phyloP scores from a whole-genome alignment of 2,888 invertebrate genomes.

The Stenodera caucasica region DNA sequence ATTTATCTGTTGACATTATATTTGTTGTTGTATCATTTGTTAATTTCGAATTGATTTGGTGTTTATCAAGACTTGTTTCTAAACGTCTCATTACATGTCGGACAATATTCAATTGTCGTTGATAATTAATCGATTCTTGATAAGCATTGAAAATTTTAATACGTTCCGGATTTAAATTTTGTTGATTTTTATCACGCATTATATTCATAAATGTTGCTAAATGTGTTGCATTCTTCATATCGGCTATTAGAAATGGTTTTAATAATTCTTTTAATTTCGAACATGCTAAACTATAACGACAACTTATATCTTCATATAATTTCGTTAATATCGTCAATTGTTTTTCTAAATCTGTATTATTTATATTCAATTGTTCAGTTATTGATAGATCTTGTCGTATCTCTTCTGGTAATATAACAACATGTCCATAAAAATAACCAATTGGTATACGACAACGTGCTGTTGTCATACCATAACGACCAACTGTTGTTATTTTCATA shows the following conservation, averaged over 20 bases:
- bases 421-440: slow-evolving; percentile 92
- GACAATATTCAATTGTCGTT: slow-evolving; percentile 86
- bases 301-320: slow-evolving; percentile 78
- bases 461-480: slow-evolving; percentile 88
- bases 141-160: slow-evolving; percentile 59
- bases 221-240: slow-evolving; percentile 79
- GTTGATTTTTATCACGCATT: slow-evolving; percentile 46
- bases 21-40: slow-evolving; percentile 46
- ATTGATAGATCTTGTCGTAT: slow-evolving; percentile 54
- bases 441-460: slow-evolving; percentile 88
- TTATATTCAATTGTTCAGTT: slow-evolving; percentile 41
- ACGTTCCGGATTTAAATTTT: slow-evolving; percentile 52
- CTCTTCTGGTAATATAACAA: slow-evolving; percentile 69
- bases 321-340: slow-evolving; percentile 69
- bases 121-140: slow-evolving; percentile 83
- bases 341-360: slow-evolving; percentile 56
- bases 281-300: slow-evolving; percentile 79
- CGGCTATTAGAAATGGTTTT: slow-evolving; percentile 75
- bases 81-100: slow-evolving; percentile 74
- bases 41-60: slow-evolving; percentile 5
- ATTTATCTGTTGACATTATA: slow-evolving; percentile 75
- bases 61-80: slow-evolving; percentile 57
- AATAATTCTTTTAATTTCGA: slow-evolving; percentile 80
- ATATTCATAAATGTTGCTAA: slow-evolving; percentile 78
- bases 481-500: slow-evolving; percentile 90